Percentiles rank a stretch among this genome's conserved stretches.
These are phyloP conservation scores for Gasterosteus nipponicus DNA, from an alignment of 2,113 vertebrate genomes.

Conservation along the genomic window DNA sequence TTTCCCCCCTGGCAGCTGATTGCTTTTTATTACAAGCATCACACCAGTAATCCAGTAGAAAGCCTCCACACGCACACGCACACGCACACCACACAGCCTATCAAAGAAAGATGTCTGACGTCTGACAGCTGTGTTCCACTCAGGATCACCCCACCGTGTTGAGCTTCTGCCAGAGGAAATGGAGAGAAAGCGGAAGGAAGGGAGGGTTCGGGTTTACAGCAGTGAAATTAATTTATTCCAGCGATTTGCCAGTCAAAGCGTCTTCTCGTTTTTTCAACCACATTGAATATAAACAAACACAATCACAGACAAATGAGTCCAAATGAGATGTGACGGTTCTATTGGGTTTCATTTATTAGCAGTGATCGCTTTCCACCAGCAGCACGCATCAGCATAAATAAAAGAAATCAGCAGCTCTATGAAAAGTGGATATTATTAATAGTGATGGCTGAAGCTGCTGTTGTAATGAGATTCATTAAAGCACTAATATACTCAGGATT, in stretches of 20 bases:
- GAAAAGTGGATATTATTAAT: slow-evolving; percentile 80
- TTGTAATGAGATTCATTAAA: slow-evolving; percentile 72
- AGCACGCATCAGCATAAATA: slow-evolving; percentile 70
- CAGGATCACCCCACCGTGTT: slow-evolving; percentile 54
- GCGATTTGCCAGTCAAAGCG: slow-evolving; percentile 77
- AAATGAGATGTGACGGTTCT: slow-evolving; percentile 82
- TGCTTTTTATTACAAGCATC: slow-evolving; percentile 64
- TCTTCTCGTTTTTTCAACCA: slow-evolving; percentile 55
- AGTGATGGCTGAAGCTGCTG: slow-evolving; percentile 67
- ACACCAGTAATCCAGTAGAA: slow-evolving; percentile 55
- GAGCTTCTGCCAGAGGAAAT: slow-evolving; percentile 60
- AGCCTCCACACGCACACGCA: slow-evolving; percentile 3
- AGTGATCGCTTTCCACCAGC: slow-evolving; percentile 70
- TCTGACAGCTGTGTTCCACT: slow-evolving; percentile 71
- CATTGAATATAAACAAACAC: slow-evolving; percentile 80
- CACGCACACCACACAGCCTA: slow-evolving; percentile 24
- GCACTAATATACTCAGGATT: slow-evolving; percentile 53
- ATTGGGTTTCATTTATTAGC: slow-evolving; percentile 82
- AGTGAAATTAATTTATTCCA: slow-evolving; percentile 77
- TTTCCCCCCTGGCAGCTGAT: slow-evolving; percentile 62
- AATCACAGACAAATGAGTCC: slow-evolving; percentile 79
- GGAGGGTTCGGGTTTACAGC: slow-evolving; percentile 31
- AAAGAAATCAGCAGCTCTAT: slow-evolving; percentile 77
- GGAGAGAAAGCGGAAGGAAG: slow-evolving; percentile 46
- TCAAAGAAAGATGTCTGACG: slow-evolving; percentile 61